phyloP scores from a whole-genome alignment of 2,888 invertebrate species.

The Himalopsyche anomala region DNA sequence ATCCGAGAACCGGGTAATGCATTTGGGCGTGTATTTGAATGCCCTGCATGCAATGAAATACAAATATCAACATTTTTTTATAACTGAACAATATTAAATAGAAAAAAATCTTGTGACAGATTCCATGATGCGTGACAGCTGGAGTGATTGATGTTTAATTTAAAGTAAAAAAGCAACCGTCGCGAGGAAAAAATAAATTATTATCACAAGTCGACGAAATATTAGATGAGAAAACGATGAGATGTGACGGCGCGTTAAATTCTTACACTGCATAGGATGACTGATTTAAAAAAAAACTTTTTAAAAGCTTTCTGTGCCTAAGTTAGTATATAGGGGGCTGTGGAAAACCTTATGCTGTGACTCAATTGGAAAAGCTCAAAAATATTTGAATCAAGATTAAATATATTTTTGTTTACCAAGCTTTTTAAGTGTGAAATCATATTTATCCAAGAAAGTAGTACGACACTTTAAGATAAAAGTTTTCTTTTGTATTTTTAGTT shows the following conservation, averaged over 20 bases:
- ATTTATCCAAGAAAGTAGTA: no score
- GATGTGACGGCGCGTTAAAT: conserved; percentile 11
- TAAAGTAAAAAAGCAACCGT: conserved; percentile 17
- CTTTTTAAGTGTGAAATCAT: no score
- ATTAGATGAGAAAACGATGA: conserved; percentile 18
- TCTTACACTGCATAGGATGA: conserved; percentile 16
- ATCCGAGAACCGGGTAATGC: no score
- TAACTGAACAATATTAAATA: background rate
- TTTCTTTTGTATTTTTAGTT: no score
- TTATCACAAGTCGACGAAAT: conserved; percentile 8
- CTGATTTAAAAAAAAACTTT: conserved; percentile 12
- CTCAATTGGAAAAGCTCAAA: no score
- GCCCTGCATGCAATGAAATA: no score
- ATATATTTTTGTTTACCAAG: no score
- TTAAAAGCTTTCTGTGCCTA: background rate
- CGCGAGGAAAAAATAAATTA: background rate
- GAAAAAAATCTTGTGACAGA: background rate
- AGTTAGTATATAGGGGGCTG: background rate
- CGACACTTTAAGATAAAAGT: no score
- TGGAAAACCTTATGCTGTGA: no score
- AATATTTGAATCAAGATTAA: no score
- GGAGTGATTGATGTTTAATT: conserved; percentile 22
- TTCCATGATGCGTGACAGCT: background rate
- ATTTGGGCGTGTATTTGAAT: no score
- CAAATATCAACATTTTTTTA: background rate